These are phyloP conservation scores for Prunella strophiata DNA, from an alignment of 2,797 vertebrate genomes.

Conservation along the genomic window DNA sequence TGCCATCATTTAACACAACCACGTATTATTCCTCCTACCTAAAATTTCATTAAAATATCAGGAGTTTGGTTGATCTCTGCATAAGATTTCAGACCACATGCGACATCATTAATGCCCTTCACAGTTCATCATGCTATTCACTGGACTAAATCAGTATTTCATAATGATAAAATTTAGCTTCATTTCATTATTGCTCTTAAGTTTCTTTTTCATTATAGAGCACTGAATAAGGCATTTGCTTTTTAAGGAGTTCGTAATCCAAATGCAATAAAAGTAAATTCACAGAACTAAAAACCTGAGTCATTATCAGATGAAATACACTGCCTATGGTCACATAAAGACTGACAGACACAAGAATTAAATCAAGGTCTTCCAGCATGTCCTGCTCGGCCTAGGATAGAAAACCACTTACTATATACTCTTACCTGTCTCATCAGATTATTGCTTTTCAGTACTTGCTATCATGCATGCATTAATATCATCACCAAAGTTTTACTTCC, in stretches of 20 bases:
- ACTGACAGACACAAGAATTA: not conserved
- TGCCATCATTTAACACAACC: slow-evolving; percentile 50
- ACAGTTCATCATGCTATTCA: not conserved
- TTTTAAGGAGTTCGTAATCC: not conserved
- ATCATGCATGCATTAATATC: not conserved
- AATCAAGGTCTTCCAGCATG: not conserved
- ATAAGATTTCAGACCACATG: slow-evolving; percentile 56
- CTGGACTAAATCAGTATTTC: not conserved
- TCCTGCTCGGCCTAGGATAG: not conserved
- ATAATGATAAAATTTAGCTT: not conserved
- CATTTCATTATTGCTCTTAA: not conserved
- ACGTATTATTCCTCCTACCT: slow-evolving; percentile 60
- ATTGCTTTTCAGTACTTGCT: not conserved
- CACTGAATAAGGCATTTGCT: not conserved
- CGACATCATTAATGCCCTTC: slow-evolving; percentile 39
- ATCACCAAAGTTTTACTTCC: not conserved
- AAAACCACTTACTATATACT: not conserved
- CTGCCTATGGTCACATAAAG: not conserved
- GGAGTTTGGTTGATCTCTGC: slow-evolving; percentile 25
- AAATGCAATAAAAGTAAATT: not conserved
- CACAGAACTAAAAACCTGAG: not conserved
- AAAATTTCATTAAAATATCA: slow-evolving; percentile 63
- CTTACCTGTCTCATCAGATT: not conserved
- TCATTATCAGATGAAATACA: not conserved
- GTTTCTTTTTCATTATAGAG: not conserved